A percentile compares a stretch with the other conserved stretches of the same genome.
phyloP scores from a whole-genome alignment of 2,888 invertebrate genomes.

The Polydrusus cervinus region DNA sequence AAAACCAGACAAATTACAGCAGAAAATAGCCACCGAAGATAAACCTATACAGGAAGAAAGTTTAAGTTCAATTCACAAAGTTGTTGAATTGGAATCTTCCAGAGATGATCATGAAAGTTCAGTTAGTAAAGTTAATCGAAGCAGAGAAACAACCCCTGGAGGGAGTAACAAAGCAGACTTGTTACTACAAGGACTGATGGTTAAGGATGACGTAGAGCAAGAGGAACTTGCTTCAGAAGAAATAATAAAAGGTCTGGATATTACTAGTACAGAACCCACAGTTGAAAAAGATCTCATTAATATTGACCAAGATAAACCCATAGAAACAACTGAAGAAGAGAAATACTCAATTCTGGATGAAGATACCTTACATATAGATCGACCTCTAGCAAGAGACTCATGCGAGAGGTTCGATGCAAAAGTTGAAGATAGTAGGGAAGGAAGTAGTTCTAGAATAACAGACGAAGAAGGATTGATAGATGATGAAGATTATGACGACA shows the following conservation, averaged over 20 bases:
- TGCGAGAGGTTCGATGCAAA: neutral
- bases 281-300: too few species aligned
- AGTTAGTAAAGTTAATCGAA: neutral
- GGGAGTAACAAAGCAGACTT: constrained; percentile 25
- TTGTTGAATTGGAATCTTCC: neutral
- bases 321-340: constrained; percentile 4
- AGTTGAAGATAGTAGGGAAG: neutral
- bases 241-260: too few species aligned
- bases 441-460: neutral
- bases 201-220: constrained; percentile 18
- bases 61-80: neutral
- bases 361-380: neutral
- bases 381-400: neutral
- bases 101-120: neutral
- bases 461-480: constrained; percentile 11
- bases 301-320: neutral
- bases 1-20: neutral
- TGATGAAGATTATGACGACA: constrained; percentile 36
- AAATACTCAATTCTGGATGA: neutral
- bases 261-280: too few species aligned
- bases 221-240: neutral
- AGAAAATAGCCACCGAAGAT: neutral
- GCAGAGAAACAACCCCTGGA: constrained; percentile 21
- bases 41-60: neutral
- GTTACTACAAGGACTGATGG: constrained; percentile 29